Percentiles rank a stretch among this genome's conserved stretches.
Evolutionary conservation across 1,140 invertebrate species (phyloP).

Genomic region (Belonocnema kinseyi): DNA sequence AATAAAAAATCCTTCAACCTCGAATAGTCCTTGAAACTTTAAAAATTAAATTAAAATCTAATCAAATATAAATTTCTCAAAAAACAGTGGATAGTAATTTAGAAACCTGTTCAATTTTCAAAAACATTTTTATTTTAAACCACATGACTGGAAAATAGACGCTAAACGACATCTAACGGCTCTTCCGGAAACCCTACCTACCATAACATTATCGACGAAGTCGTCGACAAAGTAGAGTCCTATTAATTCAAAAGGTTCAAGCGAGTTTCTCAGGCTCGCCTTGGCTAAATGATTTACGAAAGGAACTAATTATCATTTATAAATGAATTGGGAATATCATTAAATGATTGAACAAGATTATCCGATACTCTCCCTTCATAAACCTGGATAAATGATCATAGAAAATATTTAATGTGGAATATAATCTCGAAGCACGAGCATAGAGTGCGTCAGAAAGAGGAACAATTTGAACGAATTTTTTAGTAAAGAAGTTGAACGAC

Average conservation of each 20-base stretch:
- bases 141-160: neutral
- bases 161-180: neutral
- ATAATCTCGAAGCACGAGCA: neutral
- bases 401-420: neutral
- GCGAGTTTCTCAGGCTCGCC: neutral
- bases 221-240: slow-evolving; percentile 7
- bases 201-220: slow-evolving; percentile 3
- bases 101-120: too few relatives aligned
- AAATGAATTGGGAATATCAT: neutral
- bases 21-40: too few relatives aligned
- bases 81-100: too few relatives aligned
- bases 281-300: slow-evolving; percentile 6
- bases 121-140: neutral
- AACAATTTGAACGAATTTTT: neutral
- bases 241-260: neutral
- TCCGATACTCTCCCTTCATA: too few relatives aligned
- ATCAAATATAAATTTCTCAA: too few relatives aligned
- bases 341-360: too few relatives aligned
- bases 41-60: too few relatives aligned
- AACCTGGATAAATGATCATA: neutral
- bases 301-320: slow-evolving; percentile 7
- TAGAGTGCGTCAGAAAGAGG: neutral
- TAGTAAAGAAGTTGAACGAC: slow-evolving; percentile 17
- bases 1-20: too few relatives aligned
- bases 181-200: neutral